phyloP scores from a whole-genome alignment of 2,888 invertebrate species.

The Cyrtodaria siliqua region DNA sequence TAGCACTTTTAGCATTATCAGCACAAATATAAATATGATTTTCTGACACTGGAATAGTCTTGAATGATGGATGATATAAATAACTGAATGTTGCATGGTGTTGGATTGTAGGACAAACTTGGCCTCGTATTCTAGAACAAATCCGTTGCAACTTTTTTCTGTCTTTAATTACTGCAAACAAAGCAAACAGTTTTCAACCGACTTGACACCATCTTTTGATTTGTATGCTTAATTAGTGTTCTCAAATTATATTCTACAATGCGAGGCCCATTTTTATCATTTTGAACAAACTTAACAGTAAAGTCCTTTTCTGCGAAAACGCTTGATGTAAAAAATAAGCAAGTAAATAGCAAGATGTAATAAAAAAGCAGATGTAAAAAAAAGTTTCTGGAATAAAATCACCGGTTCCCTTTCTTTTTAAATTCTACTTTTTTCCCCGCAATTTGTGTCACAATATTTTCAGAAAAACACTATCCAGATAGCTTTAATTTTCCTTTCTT shows the following conservation, averaged over 20 bases:
- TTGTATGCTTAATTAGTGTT: no score
- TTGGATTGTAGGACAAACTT: conserved; percentile 3
- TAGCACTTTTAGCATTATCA: conserved; percentile 13
- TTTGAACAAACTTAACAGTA: no score
- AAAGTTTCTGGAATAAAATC: conserved; percentile 10
- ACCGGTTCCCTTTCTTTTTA: not conserved
- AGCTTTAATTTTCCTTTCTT: not conserved
- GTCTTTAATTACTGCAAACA: no score
- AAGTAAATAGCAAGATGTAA: conserved; percentile 14
- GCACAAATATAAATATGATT: conserved; percentile 6
- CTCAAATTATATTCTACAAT: no score
- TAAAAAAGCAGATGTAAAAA: conserved; percentile 14
- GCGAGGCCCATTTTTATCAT: no score
- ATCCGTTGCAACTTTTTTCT: no score
- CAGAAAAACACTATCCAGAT: no score
- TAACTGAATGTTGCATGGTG: conserved; percentile 13
- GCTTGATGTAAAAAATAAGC: conserved; percentile 10
- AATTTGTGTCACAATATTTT: no score
- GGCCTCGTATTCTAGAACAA: no score
- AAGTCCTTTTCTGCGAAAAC: not conserved
- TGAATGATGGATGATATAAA: conserved; percentile 10
- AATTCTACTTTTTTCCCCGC: no score
- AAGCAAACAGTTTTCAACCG: no score
- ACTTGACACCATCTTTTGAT: no score
- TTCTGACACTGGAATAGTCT: conserved; percentile 10